Conservation (phyloP, 2,888 invertebrate genomes). For the Carabus problematicus region DNA sequence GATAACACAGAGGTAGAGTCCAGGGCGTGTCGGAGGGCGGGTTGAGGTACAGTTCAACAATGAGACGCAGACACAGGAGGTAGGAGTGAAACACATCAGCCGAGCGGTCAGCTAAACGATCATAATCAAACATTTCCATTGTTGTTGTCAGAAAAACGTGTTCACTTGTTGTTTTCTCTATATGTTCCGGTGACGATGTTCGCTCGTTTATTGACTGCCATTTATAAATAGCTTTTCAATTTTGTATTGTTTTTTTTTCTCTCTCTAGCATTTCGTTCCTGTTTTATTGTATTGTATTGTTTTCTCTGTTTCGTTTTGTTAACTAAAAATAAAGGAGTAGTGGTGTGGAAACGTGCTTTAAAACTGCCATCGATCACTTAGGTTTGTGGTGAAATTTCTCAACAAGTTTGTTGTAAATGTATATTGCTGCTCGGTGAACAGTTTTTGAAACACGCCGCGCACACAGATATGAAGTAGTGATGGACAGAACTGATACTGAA, state of each 20-base stretch:
- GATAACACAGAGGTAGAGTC: constrained; percentile 56
- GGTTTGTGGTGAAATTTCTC: not conserved
- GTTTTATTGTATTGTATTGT: constrained; percentile 43
- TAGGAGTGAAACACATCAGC: constrained; percentile 55
- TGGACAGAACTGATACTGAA: constrained; percentile 42
- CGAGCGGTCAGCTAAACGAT: constrained; percentile 56
- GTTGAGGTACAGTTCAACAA: constrained; percentile 65
- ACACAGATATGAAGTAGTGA: constrained; percentile 39
- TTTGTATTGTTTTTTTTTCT: constrained; percentile 11
- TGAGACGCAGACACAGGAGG: constrained; percentile 86
- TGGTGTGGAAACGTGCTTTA: constrained; percentile 33
- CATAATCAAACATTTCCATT: constrained; percentile 49
- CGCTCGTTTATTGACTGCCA: constrained; percentile 28
- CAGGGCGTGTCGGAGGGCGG: constrained; percentile 46
- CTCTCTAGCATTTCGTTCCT: constrained; percentile 10
- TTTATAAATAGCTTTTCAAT: constrained; percentile 11
- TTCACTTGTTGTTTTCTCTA: constrained; percentile 37
- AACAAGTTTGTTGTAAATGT: not conserved
- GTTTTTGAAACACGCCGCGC: constrained; percentile 17
- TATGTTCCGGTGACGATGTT: constrained; percentile 24
- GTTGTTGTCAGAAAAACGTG: constrained; percentile 47
- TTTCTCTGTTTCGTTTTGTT: constrained; percentile 35
- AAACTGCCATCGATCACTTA: constrained; percentile 3
- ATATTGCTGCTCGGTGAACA: constrained; percentile 5
- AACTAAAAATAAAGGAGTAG: constrained; percentile 38